Base-by-base conservation (phyloP, 2,113 vertebrate species). In the Oryzias javanicus region DNA sequence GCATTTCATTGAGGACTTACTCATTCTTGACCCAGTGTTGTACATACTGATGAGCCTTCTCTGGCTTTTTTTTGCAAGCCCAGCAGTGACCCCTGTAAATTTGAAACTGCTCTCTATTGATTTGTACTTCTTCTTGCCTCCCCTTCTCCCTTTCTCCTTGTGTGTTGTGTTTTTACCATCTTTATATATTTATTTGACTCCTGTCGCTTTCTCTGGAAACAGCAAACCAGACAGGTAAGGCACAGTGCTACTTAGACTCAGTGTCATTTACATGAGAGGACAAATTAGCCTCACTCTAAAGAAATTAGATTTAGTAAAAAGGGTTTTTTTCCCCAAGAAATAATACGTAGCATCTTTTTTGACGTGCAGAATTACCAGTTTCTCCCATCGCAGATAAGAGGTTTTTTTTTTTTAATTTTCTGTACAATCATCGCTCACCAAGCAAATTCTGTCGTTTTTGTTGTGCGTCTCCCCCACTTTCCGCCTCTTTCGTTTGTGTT, bases 181-280 rank as follows among this genome's bases (percentile, higher is more conserved):
- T 88, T 90, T 82, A 82, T 89, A 78, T 85, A 86, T 90, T 86
- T 90, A 84, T 91, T 90, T 90, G 87, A 66, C 79, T 88, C 77
- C 78, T 67, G 82, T 80, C 87, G 88, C 90, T 86, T 89, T 88
- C 91, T 83, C 27, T 85, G 89, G 90, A 90, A 93, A 90, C 94
- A 99, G 97, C 92, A 99, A 99, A 82, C 97, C 97, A 68, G 96
- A 99, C 94, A 98, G 96, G 97, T 99, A 92, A 95, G 95, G 78
- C 74, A 79, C 81, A 81, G 89, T 56, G 17, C 25, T 60, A 85
- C 72, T 84, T 67, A 73, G 70, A 73, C 51, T 78, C 71, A 87
- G 70, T 85, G 83, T 68, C 74, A 82, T 86, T 78, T 64, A 56
- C 72, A 75, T 49, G 63, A 66, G 50, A 53, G 62, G 63, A 64